phyloP scores from a whole-genome alignment of 64 coral and sea anemone species.

The Stichodactyla mertensii region DNA sequence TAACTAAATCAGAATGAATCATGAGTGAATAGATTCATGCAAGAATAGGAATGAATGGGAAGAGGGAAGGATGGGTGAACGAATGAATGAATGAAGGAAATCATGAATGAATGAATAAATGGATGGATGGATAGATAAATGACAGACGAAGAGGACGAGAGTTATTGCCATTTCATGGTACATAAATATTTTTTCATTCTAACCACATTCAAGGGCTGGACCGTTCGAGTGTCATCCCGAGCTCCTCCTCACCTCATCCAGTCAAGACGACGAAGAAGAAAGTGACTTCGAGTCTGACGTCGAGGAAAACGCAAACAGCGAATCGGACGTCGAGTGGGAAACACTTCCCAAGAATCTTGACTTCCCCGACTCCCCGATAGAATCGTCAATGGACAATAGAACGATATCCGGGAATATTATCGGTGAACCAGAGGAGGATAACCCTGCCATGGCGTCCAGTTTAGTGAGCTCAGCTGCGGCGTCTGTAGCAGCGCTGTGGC shows the following conservation, averaged over 20 bases:
- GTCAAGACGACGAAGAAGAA: slow-evolving; percentile 29
- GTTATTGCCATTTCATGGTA: too few species aligned
- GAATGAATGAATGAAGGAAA: neutral
- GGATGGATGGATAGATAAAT: neutral
- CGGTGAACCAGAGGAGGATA: slow-evolving; percentile 26
- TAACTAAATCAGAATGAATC: too few species aligned
- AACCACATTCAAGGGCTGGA: slow-evolving; percentile 40
- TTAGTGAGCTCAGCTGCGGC: slow-evolving; percentile 81
- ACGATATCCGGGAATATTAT: neutral
- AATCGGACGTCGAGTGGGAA: slow-evolving; percentile 91
- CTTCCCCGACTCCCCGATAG: neutral
- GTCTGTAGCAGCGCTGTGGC: slow-evolving; percentile 88
- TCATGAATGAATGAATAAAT: neutral
- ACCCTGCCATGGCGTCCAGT: slow-evolving; percentile 52
- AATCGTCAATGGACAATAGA: neutral
- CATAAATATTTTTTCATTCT: neutral
- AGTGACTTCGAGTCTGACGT: slow-evolving; percentile 42
- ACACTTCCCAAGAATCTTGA: slow-evolving; percentile 69
- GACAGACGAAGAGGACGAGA: neutral
- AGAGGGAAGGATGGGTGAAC: neutral
- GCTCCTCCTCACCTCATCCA: slow-evolving; percentile 56
- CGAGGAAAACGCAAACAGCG: slow-evolving; percentile 61
- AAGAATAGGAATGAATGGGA: neutral
- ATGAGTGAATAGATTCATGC: too few species aligned
- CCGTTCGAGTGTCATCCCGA: slow-evolving; percentile 80